These are phyloP conservation scores for Lepidurus packardi DNA, from an alignment of 1,140 invertebrate species.

Conservation along the genomic window DNA sequence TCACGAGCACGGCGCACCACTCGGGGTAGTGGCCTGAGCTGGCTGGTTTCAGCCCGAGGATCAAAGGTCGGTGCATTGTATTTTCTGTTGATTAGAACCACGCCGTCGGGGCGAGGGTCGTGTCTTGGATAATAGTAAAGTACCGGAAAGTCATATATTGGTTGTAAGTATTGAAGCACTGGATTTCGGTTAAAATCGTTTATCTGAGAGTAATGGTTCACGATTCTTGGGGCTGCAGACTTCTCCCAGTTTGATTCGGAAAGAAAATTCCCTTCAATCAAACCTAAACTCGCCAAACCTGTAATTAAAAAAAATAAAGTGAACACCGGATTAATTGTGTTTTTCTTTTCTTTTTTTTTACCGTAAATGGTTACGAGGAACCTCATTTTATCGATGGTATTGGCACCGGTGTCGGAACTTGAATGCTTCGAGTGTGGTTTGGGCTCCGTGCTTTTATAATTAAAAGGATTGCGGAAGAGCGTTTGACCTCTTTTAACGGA, in stretches of 20 bases:
- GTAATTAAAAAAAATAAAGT: background rate
- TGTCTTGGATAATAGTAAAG: background rate
- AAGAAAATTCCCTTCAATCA: background rate
- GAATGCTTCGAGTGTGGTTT: background rate
- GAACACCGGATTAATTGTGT: too few relatives aligned
- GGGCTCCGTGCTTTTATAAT: background rate
- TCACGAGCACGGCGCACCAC: background rate
- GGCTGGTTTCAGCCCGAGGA: background rate
- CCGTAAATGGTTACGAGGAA: background rate
- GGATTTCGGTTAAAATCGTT: conserved; percentile 10
- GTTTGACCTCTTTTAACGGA: background rate
- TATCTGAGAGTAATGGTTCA: background rate
- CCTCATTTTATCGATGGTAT: background rate
- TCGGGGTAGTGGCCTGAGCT: background rate
- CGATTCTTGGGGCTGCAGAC: background rate
- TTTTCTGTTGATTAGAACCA: background rate
- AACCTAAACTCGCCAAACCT: background rate
- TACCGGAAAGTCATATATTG: background rate
- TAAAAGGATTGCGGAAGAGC: background rate
- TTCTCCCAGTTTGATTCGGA: background rate
- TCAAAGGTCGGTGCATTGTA: background rate
- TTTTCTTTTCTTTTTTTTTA: background rate
- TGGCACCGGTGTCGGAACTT: background rate
- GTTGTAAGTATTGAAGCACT: background rate
- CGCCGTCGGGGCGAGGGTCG: background rate